A percentile compares a stretch with the other conserved stretches of the same genome.
Evolutionary conservation across 2,797 vertebrate species (phyloP).

Genomic region (Cryptoblepharus egeriae): DNA sequence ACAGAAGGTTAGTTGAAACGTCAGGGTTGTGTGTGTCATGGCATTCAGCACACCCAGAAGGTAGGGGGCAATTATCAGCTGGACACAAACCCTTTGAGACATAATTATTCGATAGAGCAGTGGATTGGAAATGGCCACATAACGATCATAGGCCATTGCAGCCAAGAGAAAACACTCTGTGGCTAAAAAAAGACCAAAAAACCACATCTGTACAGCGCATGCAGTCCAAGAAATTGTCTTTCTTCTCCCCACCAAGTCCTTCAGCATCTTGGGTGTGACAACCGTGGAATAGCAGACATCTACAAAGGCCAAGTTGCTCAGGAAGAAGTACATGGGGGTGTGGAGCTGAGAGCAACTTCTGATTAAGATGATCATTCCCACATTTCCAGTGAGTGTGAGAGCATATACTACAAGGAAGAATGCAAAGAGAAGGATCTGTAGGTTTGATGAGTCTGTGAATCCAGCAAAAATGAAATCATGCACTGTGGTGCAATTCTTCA

Average conservation of each 20-base stretch:
- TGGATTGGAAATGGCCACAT: conserved; percentile 41
- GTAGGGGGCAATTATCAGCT: not conserved
- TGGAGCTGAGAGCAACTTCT: not conserved
- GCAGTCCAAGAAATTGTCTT: not conserved
- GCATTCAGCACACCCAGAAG: conserved; percentile 36
- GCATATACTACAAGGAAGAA: not conserved
- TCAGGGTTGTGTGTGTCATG: conserved; percentile 28
- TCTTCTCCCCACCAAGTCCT: not conserved
- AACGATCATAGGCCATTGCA: conserved; percentile 8
- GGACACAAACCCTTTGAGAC: not conserved
- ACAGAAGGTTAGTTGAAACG: conserved; percentile 36
- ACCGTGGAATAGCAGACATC: not conserved
- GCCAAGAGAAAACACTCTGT: conserved; percentile 1
- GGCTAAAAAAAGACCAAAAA: not conserved
- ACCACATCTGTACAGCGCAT: conserved; percentile 3
- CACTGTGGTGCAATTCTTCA: not conserved
- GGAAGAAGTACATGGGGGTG: conserved; percentile 14
- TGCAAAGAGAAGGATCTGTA: not conserved
- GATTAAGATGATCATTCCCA: conserved; percentile 1
- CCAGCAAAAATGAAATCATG: not conserved
- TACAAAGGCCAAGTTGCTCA: conserved; percentile 7
- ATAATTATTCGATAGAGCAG: not conserved
- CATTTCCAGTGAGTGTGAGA: not conserved
- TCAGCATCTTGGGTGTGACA: not conserved
- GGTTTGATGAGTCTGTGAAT: not conserved